These are phyloP conservation scores for Eurystomus glaucurus DNA, from an alignment of 2,797 vertebrate genomes.

Conservation along the genomic window DNA sequence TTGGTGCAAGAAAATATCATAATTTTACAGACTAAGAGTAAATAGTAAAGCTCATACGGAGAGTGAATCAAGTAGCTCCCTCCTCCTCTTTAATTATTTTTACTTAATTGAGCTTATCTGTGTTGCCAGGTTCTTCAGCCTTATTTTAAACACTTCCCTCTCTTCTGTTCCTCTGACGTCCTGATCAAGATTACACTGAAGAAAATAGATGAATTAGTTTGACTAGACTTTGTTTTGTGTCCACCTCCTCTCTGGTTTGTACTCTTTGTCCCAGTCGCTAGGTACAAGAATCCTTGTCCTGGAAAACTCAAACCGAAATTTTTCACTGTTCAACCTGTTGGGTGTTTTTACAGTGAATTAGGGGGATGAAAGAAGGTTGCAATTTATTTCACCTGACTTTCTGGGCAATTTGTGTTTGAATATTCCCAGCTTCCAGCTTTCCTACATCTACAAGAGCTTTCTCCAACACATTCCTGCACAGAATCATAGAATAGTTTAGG, in stretches of 20 bases:
- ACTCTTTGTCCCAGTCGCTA: not conserved
- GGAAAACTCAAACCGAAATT: not conserved
- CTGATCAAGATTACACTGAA: not conserved
- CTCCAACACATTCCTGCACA: not conserved
- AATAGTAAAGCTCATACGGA: not conserved
- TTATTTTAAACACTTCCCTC: not conserved
- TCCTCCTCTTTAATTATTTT: not conserved
- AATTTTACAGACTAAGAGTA: not conserved
- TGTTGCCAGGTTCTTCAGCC: not conserved
- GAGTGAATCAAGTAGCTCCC: not conserved
- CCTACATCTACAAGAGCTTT: not conserved
- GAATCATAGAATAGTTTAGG: not conserved
- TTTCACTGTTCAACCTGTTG: not conserved
- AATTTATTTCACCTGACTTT: not conserved
- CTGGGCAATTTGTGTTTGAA: not conserved
- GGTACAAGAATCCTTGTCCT: not conserved
- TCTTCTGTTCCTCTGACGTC: not conserved
- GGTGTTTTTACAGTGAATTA: not conserved
- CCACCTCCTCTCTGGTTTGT: not conserved
- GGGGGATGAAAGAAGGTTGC: not conserved
- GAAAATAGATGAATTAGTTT: not conserved
- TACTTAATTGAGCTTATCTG: not conserved
- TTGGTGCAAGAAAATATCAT: not conserved
- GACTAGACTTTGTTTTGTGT: not conserved
- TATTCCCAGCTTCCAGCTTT: not conserved